Evolutionary conservation across 1,140 invertebrate genomes (phyloP).

Genomic region (Drosophila equinoxialis): DNA sequence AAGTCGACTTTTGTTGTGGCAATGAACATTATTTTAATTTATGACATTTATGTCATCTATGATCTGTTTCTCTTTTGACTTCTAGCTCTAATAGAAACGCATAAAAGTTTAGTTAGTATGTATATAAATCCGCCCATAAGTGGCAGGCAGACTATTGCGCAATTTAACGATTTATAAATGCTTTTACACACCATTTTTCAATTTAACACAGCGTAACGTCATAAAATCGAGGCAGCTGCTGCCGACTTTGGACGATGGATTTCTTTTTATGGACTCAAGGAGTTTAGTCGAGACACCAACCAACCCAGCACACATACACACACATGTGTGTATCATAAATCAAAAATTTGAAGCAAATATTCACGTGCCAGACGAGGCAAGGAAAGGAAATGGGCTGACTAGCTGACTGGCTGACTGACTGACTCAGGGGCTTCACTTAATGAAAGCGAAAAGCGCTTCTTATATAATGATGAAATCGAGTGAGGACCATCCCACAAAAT

Average conservation of each 20-base stretch:
- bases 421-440: constrained; percentile 51
- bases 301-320: constrained; percentile 37
- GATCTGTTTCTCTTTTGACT: not conserved
- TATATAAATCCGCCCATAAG: constrained; percentile 14
- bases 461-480: constrained; percentile 57
- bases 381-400: not conserved
- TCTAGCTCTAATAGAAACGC: not conserved
- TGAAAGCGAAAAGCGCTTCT: constrained; percentile 77
- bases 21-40: not conserved
- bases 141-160: constrained; percentile 30
- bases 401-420: not conserved
- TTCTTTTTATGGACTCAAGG: constrained; percentile 13
- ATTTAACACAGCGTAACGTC: constrained; percentile 68
- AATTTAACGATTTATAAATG: constrained; percentile 67
- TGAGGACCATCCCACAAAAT: constrained; percentile 13
- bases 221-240: constrained; percentile 28
- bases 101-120: constrained; percentile 13
- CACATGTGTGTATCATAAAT: constrained; percentile 57
- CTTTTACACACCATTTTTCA: constrained; percentile 77
- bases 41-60: not conserved
- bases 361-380: constrained; percentile 62
- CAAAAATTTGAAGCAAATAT: constrained; percentile 67
- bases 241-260: not conserved
- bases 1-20: too few species aligned
- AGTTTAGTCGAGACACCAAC: constrained; percentile 57